These are phyloP conservation scores for Mycalesis mineus DNA, from an alignment of 2,888 invertebrate genomes.

Conservation along the genomic window DNA sequence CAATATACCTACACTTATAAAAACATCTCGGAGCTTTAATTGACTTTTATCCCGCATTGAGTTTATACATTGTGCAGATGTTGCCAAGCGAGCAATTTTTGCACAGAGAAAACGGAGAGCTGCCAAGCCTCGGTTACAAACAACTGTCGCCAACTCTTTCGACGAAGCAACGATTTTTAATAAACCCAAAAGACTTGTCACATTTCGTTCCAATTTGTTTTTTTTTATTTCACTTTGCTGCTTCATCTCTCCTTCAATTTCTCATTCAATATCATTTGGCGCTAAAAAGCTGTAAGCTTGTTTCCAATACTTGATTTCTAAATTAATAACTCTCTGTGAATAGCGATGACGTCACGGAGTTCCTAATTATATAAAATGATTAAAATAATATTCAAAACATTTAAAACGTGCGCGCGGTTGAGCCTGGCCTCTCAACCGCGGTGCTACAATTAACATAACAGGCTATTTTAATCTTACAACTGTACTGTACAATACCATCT, in stretches of 20 bases:
- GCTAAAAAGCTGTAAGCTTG: background rate
- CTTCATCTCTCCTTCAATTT: conserved; percentile 7
- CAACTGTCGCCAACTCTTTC: conserved; percentile 26
- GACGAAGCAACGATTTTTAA: conserved; percentile 25
- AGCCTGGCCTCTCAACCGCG: too few relatives aligned
- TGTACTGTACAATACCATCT: too few relatives aligned
- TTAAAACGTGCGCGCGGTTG: too few relatives aligned
- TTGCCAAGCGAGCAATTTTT: conserved; percentile 19
- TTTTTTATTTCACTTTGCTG: conserved; percentile 3
- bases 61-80: conserved; percentile 12
- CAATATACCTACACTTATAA: background rate
- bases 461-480: too few relatives aligned
- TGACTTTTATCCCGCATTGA: conserved; percentile 18
- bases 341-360: too few relatives aligned
- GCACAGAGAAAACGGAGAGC: conserved; percentile 5
- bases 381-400: too few relatives aligned
- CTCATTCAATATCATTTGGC: background rate
- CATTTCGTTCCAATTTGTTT: conserved; percentile 11
- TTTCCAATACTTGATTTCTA: too few relatives aligned
- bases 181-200: conserved; percentile 23
- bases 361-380: too few relatives aligned
- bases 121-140: conserved; percentile 22
- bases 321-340: too few relatives aligned
- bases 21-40: conserved; percentile 12
- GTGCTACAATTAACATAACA: too few relatives aligned